Conservation (phyloP, 2,888 invertebrate genomes). For the Coleophora deauratella region DNA sequence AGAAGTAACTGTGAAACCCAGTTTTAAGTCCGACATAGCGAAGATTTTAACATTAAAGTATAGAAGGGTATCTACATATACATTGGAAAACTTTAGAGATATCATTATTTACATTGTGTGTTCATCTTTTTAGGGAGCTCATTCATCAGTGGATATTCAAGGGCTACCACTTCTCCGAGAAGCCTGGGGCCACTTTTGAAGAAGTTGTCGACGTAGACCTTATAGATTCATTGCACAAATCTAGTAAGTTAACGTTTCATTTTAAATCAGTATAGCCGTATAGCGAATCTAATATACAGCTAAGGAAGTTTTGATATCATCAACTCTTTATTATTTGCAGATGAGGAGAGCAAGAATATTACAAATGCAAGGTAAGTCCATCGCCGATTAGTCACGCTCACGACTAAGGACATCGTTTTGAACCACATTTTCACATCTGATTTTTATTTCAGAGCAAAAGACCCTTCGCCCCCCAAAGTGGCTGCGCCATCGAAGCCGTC, state of each 20-base stretch:
- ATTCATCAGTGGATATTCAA: slow-evolving; percentile 78
- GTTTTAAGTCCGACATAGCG: too few relatives aligned
- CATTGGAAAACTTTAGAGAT: too few relatives aligned
- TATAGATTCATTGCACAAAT: slow-evolving; percentile 49
- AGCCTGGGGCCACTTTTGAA: slow-evolving; percentile 68
- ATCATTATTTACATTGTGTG: not conserved
- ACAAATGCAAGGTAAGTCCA: not conserved
- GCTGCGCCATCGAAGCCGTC: slow-evolving; percentile 57
- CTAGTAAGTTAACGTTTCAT: slow-evolving; percentile 21
- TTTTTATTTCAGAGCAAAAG: slow-evolving; percentile 25
- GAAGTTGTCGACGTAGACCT: slow-evolving; percentile 55
- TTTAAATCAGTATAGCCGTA: slow-evolving; percentile 1
- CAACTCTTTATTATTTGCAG: slow-evolving; percentile 14
- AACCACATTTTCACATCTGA: not conserved
- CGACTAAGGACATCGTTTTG: too few relatives aligned
- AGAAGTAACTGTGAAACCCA: too few relatives aligned
- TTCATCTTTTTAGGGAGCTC: slow-evolving; percentile 44
- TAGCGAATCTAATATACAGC: too few relatives aligned
- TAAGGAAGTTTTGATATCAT: too few relatives aligned
- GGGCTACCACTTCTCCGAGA: slow-evolving; percentile 79
- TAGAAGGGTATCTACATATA: too few relatives aligned
- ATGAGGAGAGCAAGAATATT: slow-evolving; percentile 8
- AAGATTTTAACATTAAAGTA: too few relatives aligned
- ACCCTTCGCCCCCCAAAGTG: slow-evolving; percentile 74
- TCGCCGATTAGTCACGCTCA: too few relatives aligned